phyloP scores from a whole-genome alignment of 2,797 vertebrate species.

The Aythya fuligula region DNA sequence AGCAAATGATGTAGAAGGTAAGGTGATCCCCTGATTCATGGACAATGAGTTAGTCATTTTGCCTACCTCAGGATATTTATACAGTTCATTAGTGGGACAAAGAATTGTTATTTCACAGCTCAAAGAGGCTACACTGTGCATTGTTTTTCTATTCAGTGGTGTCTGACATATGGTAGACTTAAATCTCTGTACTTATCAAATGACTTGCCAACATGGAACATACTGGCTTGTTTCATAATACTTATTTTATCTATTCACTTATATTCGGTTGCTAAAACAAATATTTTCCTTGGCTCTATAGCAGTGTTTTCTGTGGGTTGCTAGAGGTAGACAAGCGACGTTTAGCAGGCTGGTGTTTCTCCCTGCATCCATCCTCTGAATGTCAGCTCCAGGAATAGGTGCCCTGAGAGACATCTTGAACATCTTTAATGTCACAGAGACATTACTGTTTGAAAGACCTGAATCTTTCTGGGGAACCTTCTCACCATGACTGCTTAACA shows the following conservation, averaged over 20 bases:
- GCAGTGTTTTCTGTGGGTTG: neutral
- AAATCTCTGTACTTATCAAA: neutral
- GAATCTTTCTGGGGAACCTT: neutral
- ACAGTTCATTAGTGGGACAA: neutral
- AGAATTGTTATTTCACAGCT: neutral
- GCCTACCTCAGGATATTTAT: neutral
- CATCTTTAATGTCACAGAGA: neutral
- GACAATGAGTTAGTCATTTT: neutral
- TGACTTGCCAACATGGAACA: neutral
- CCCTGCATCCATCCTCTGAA: neutral
- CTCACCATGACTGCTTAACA: neutral
- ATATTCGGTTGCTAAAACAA: neutral
- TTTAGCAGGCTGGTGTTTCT: neutral
- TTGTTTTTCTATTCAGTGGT: neutral
- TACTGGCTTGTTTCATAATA: neutral
- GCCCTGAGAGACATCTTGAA: neutral
- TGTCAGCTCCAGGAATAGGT: neutral
- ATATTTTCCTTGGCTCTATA: neutral
- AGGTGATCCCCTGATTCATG: neutral
- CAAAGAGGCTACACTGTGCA: neutral
- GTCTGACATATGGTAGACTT: neutral
- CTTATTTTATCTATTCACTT: neutral
- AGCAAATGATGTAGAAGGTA: neutral
- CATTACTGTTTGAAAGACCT: accelerated
- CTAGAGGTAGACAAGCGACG: neutral